Percentiles rank a stretch among this genome's conserved stretches.
Evolutionary conservation across 2,113 vertebrate genomes (phyloP).

Genomic region (Daubentonia madagascariensis): DNA sequence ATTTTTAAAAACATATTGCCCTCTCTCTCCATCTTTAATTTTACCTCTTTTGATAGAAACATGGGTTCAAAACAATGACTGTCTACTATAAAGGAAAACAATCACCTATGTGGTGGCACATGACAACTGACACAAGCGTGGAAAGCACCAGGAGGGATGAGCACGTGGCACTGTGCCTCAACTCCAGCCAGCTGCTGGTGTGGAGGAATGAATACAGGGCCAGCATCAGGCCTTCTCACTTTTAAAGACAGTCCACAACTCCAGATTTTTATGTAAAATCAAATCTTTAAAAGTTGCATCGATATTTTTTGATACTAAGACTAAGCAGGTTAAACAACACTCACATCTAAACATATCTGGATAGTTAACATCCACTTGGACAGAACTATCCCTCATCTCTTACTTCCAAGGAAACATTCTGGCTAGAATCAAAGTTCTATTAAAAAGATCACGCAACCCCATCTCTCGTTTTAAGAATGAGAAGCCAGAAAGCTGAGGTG

Average conservation of each 20-base stretch:
- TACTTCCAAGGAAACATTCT: background rate
- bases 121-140: background rate
- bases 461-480: conserved; percentile 10
- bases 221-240: background rate
- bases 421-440: background rate
- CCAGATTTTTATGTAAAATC: background rate
- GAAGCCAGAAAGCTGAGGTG: background rate
- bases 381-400: background rate
- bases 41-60: background rate
- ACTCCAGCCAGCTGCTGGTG: background rate
- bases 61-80: background rate
- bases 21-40: background rate
- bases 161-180: accelerated
- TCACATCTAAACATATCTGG: background rate
- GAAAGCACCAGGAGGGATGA: background rate
- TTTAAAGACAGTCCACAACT: background rate
- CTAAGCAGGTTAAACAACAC: background rate
- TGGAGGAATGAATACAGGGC: background rate
- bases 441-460: background rate
- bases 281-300: background rate
- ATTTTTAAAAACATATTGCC: background rate
- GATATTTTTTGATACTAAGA: background rate
- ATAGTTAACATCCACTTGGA: background rate
- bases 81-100: background rate
- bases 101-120: accelerated